Evolutionary conservation across 2,113 vertebrate species (phyloP).

Genomic region (Sinosuthora webbiana): DNA sequence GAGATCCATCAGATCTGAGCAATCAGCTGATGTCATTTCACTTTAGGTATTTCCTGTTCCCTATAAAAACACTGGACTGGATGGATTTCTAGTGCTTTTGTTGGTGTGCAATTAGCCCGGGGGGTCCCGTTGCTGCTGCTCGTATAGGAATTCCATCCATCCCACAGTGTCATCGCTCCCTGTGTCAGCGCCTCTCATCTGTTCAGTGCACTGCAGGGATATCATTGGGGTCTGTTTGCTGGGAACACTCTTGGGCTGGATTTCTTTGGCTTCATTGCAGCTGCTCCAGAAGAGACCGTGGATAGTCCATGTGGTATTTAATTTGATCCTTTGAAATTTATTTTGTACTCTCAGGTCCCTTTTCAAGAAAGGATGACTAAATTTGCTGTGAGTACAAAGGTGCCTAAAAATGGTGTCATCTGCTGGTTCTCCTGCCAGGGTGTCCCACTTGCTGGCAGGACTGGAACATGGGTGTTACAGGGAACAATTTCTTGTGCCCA

Average conservation of each 20-base stretch:
- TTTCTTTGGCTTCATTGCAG: not conserved
- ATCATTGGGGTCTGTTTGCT: not conserved
- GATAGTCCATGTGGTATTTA: not conserved
- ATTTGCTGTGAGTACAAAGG: not conserved
- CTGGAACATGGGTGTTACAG: not conserved
- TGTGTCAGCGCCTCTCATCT: not conserved
- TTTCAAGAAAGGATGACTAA: not conserved
- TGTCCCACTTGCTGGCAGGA: rapidly evolving
- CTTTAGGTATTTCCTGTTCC: not conserved
- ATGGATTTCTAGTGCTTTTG: not conserved
- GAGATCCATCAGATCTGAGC: not conserved
- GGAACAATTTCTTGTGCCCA: not conserved
- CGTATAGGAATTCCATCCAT: constrained; percentile 65
- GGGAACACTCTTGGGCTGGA: not conserved
- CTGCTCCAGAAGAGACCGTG: not conserved
- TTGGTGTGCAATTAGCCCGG: rapidly evolving
- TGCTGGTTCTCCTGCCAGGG: not conserved
- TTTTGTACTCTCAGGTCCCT: not conserved
- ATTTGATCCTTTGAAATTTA: not conserved
- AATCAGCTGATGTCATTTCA: not conserved
- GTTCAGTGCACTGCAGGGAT: not conserved
- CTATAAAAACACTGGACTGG: not conserved
- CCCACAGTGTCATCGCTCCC: not conserved
- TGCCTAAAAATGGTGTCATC: not conserved
- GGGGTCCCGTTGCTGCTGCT: constrained; percentile 38